Evolutionary conservation across 2,888 invertebrate genomes (phyloP).

Genomic region (Drosophila mulleri): DNA sequence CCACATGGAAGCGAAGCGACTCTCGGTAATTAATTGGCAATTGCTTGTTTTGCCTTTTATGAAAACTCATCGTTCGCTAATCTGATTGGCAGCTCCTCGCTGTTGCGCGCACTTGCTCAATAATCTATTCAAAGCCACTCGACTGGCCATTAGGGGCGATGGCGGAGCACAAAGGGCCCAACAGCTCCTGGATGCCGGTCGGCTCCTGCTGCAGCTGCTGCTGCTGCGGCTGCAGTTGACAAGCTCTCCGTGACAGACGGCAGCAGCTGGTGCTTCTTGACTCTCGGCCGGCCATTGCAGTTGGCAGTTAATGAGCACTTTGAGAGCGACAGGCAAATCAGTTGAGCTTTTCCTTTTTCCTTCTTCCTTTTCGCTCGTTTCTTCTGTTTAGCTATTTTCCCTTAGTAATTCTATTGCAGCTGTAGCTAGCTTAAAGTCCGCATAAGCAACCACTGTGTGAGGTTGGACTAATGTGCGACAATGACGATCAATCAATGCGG

Average conservation of each 20-base stretch:
- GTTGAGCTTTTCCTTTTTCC: not conserved
- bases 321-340: slow-evolving; percentile 24
- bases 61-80: not conserved
- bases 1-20: not conserved
- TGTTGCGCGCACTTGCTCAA: not conserved
- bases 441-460: slow-evolving; percentile 21
- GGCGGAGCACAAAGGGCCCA: slow-evolving; percentile 4
- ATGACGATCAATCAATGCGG: slow-evolving; percentile 59
- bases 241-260: slow-evolving; percentile 5
- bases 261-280: not conserved
- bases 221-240: slow-evolving; percentile 31
- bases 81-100: slow-evolving; percentile 4
- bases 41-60: slow-evolving; percentile 1
- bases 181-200: not conserved
- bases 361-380: no score
- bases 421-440: not conserved
- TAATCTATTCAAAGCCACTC: not conserved
- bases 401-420: not conserved
- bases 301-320: slow-evolving; percentile 1
- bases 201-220: slow-evolving; percentile 21
- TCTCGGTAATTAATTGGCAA: not conserved
- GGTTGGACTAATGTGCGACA: slow-evolving; percentile 46
- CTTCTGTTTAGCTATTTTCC: no score
- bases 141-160: no score
- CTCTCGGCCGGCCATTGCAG: not conserved